Conservation (phyloP, 35 echinoderm and acorn worm genomes). For the Apostichopus japonicus region DNA sequence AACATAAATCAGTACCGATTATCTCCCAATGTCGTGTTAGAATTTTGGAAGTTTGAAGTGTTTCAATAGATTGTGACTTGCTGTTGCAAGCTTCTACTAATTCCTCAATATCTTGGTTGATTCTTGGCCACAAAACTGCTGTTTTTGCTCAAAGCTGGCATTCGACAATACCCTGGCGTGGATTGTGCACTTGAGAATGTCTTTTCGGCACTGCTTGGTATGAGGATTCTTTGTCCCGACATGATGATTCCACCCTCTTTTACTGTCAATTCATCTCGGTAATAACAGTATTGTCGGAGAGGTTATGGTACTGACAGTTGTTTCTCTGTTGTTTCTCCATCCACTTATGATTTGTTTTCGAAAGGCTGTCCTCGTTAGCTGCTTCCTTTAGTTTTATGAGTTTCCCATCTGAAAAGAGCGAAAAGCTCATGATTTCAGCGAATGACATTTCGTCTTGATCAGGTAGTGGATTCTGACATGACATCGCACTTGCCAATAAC, state of each 20-base stretch:
- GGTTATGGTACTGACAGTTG: constrained; percentile 11
- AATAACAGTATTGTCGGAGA: too few species aligned
- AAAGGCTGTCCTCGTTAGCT: constrained; percentile 40
- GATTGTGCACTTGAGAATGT: constrained; percentile 62
- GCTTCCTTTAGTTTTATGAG: constrained; percentile 6
- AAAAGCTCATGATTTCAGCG: not conserved
- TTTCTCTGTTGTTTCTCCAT: constrained; percentile 36
- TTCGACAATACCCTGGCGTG: constrained; percentile 65
- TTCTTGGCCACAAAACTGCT: constrained; percentile 60
- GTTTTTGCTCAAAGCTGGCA: constrained; percentile 58
- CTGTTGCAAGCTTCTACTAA: not conserved
- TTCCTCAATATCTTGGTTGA: constrained; percentile 69
- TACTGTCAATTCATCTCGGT: too few species aligned
- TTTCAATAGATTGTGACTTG: too few species aligned
- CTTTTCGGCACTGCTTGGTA: constrained; percentile 28
- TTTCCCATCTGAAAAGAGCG: not conserved
- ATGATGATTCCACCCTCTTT: too few species aligned
- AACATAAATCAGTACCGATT: too few species aligned
- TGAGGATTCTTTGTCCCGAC: too few species aligned
- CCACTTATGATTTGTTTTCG: constrained; percentile 16
- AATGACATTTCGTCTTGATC: not conserved
- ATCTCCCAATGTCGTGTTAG: too few species aligned
- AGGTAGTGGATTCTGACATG: not conserved
- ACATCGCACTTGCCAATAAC: constrained; percentile 50
- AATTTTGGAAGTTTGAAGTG: too few species aligned